A percentile compares a stretch with the other conserved stretches of the same genome.
phyloP scores from a whole-genome alignment of 2,888 invertebrate species.

The Stenurella melanura region DNA sequence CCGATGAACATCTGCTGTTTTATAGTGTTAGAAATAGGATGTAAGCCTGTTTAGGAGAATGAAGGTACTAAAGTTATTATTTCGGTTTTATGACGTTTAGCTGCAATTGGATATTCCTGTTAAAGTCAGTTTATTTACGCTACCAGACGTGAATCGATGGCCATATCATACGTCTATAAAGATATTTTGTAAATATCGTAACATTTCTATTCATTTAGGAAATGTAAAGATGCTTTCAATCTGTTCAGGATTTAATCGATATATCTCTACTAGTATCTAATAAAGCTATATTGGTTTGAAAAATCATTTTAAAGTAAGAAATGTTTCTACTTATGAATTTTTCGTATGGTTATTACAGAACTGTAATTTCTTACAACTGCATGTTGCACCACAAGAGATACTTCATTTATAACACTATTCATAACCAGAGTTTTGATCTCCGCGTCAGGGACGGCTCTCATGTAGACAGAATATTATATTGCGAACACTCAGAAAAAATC shows the following conservation, averaged over 20 bases:
- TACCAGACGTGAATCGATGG: neutral
- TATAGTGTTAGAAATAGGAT: neutral
- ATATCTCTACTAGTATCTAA: neutral
- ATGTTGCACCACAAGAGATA: no score
- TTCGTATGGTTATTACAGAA: no score
- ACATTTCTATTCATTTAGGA: neutral
- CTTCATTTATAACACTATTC: no score
- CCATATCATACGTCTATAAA: neutral
- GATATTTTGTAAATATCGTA: neutral
- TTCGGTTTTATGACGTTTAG: neutral
- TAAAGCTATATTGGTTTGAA: no score
- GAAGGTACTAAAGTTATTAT: neutral
- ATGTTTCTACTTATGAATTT: no score
- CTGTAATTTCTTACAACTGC: no score
- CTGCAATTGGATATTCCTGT: neutral
- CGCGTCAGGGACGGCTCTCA: no score
- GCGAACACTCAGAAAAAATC: no score
- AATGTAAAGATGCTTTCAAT: neutral
- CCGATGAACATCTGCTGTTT: conserved; percentile 15
- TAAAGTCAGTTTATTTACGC: neutral
- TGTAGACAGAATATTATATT: no score
- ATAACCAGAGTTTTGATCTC: no score
- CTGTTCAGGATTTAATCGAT: neutral
- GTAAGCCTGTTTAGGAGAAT: neutral
- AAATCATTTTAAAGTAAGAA: no score